phyloP scores from a whole-genome alignment of 2,797 vertebrate genomes.

The Eulemur rubriventer region DNA sequence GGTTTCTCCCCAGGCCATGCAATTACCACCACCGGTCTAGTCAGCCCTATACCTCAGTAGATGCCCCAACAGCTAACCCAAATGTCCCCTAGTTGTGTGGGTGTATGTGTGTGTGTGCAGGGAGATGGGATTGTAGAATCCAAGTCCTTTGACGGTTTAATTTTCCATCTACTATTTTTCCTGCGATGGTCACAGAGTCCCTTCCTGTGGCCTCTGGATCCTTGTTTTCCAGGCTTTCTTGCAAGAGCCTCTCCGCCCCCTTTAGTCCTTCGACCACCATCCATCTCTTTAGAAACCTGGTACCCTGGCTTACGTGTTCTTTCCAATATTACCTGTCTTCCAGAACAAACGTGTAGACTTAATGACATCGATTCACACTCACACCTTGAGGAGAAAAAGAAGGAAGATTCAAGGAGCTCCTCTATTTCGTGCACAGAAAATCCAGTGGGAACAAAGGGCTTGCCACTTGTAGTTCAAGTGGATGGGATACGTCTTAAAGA shows the following conservation, averaged over 20 bases:
- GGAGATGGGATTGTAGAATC: background rate
- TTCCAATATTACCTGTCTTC: background rate
- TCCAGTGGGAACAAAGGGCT: background rate
- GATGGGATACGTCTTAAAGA: accelerated
- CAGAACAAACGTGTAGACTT: background rate
- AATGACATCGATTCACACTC: background rate
- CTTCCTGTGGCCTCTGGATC: background rate
- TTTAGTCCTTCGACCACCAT: no score
- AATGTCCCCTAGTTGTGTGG: background rate
- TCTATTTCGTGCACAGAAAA: background rate
- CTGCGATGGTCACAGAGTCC: background rate
- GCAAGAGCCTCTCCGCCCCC: no score
- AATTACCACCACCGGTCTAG: background rate
- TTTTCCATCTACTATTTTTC: background rate
- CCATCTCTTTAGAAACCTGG: background rate
- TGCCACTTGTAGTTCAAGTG: accelerated
- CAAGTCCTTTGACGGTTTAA: accelerated
- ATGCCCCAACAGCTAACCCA: background rate
- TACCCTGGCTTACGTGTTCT: background rate
- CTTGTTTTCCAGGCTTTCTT: background rate
- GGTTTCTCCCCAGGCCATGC: background rate
- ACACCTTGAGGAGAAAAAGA: background rate
- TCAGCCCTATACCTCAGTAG: background rate
- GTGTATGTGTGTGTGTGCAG: accelerated
- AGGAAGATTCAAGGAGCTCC: background rate